phyloP scores from a whole-genome alignment of 2,113 vertebrate species.

The Amphiprion ocellaris region DNA sequence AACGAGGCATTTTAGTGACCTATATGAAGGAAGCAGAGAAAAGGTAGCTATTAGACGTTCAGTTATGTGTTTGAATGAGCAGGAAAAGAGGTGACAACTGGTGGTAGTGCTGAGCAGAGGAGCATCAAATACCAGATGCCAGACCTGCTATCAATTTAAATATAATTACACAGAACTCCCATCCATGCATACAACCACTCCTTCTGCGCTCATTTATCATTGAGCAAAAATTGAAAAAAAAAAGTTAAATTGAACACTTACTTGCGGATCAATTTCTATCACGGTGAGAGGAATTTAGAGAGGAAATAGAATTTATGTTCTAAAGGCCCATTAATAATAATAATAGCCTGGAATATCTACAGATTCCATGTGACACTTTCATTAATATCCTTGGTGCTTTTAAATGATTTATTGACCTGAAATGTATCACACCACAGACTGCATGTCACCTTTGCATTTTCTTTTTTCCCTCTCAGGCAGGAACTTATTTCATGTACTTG shows the following conservation, averaged over 20 bases:
- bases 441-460: conserved; percentile 10
- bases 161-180: conserved; percentile 67
- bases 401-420: conserved; percentile 73
- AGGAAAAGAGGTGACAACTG: not conserved
- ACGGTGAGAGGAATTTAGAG: conserved; percentile 52
- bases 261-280: conserved; percentile 81
- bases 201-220: conserved; percentile 67
- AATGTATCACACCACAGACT: conserved; percentile 32
- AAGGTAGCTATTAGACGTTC: not conserved
- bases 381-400: conserved; percentile 74
- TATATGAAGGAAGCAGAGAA: not conserved
- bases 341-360: conserved; percentile 75
- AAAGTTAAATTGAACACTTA: conserved; percentile 71
- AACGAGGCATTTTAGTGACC: not conserved
- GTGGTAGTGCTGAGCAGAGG: conserved; percentile 14
- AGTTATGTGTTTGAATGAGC: conserved; percentile 11
- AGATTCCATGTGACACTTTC: conserved; percentile 72
- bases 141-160: conserved; percentile 74
- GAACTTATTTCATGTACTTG: conserved; percentile 1
- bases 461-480: conserved; percentile 6
- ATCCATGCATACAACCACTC: conserved; percentile 73
- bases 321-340: conserved; percentile 82
- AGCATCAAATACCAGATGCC: conserved; percentile 57
- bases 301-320: conserved; percentile 77
- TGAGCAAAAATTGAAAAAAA: conserved; percentile 48